These are phyloP conservation scores for Busseola fusca DNA, from an alignment of 2,888 invertebrate species.

Conservation along the genomic window DNA sequence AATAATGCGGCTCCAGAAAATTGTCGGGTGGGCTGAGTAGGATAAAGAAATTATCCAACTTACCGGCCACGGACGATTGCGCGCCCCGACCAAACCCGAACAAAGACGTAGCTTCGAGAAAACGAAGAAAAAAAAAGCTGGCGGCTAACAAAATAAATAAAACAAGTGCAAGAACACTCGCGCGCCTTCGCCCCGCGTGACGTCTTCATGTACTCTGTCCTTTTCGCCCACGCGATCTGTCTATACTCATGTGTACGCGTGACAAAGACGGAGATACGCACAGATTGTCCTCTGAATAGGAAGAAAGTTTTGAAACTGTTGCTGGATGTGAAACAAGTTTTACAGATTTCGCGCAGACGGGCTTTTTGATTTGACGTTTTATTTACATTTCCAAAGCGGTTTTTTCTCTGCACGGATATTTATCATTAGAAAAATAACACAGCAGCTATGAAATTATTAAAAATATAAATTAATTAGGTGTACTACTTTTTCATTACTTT, in stretches of 20 bases:
- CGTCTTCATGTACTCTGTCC: slow-evolving; percentile 87
- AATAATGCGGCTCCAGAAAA: slow-evolving; percentile 87
- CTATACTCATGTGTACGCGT: slow-evolving; percentile 62
- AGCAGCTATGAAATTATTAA: slow-evolving; percentile 1
- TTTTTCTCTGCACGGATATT: slow-evolving; percentile 24
- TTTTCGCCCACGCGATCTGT: slow-evolving; percentile 75
- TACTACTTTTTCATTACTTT: background rate
- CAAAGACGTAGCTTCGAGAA: slow-evolving; percentile 87
- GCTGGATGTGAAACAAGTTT: slow-evolving; percentile 86
- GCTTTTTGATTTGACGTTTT: slow-evolving; percentile 73
- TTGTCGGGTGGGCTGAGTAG: slow-evolving; percentile 85
- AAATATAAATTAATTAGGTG: background rate
- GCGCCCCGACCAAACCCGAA: slow-evolving; percentile 79
- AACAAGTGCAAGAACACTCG: slow-evolving; percentile 88
- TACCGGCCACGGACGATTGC: slow-evolving; percentile 82
- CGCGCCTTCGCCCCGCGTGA: slow-evolving; percentile 87
- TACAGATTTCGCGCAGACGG: slow-evolving; percentile 86
- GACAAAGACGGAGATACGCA: slow-evolving; percentile 74
- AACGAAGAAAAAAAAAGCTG: slow-evolving; percentile 76
- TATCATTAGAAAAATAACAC: slow-evolving; percentile 25
- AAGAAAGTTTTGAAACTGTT: slow-evolving; percentile 87
- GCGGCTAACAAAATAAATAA: slow-evolving; percentile 85
- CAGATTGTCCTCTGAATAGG: slow-evolving; percentile 78
- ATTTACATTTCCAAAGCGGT: slow-evolving; percentile 65
- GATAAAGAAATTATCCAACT: slow-evolving; percentile 89